phyloP scores from a whole-genome alignment of 2,888 invertebrate genomes.

The Troilus luridus region DNA sequence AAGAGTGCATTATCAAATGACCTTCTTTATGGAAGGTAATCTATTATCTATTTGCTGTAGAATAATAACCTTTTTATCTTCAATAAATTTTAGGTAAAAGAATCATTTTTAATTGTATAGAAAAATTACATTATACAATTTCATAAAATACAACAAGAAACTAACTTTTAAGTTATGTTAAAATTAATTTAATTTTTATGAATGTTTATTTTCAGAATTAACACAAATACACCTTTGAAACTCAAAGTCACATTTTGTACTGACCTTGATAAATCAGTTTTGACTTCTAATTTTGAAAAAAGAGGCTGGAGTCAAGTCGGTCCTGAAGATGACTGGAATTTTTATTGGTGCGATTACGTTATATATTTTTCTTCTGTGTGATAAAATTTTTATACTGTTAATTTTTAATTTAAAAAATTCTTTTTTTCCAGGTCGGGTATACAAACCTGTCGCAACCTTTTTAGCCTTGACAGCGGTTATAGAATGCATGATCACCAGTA shows the following conservation, averaged over 20 bases:
- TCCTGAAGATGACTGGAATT: constrained; percentile 95
- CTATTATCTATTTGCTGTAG: constrained; percentile 34
- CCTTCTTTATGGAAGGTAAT: constrained; percentile 64
- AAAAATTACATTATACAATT: background rate
- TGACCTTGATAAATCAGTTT: constrained; percentile 94
- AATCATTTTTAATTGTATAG: background rate
- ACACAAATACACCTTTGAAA: constrained; percentile 59
- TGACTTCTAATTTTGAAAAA: constrained; percentile 92
- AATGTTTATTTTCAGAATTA: constrained; percentile 46
- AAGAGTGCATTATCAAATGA: constrained; percentile 64
- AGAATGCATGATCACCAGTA: constrained; percentile 93
- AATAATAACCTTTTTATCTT: background rate
- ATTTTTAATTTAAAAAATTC: background rate
- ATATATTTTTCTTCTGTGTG: background rate
- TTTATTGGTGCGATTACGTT: constrained; percentile 80
- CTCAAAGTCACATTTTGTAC: constrained; percentile 75
- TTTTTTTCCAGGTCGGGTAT: constrained; percentile 79
- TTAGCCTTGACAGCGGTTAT: constrained; percentile 93
- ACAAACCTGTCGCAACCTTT: constrained; percentile 90
- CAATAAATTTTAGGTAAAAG: background rate
- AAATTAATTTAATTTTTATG: constrained; percentile 25
- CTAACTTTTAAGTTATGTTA: background rate
- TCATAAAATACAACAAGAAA: constrained; percentile 42
- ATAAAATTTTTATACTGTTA: background rate
- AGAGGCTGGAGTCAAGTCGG: constrained; percentile 91